phyloP scores from a whole-genome alignment of 2,797 vertebrate genomes.

The Odontamblyopus lacepedii region DNA sequence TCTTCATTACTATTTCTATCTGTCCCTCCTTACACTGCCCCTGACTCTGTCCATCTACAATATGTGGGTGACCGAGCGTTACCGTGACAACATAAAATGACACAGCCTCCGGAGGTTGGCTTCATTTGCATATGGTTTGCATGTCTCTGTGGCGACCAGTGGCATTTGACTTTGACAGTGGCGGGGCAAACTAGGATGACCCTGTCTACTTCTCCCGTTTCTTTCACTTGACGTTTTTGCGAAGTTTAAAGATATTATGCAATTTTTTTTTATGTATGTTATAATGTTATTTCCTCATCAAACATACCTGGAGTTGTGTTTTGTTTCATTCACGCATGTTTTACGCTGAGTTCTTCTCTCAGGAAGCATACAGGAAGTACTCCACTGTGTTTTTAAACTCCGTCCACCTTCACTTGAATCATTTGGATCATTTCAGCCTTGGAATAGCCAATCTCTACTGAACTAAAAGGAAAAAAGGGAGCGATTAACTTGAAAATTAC shows the following conservation, averaged over 20 bases:
- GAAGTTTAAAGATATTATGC: conserved; percentile 8
- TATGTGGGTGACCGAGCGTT: conserved; percentile 60
- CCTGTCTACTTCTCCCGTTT: conserved; percentile 28
- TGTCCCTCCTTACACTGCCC: conserved; percentile 21
- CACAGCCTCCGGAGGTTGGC: conserved; percentile 61
- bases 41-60: conserved; percentile 29
- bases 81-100: conserved; percentile 75
- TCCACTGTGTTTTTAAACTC: no score
- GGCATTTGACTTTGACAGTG: conserved; percentile 78
- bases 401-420: no score
- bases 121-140: conserved; percentile 82
- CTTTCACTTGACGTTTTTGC: conserved; percentile 14
- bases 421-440: no score
- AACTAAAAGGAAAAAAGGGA: no score
- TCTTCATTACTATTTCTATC: conserved; percentile 52
- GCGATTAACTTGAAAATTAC: no score
- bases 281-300: no score
- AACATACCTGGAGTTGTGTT: no score
- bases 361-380: no score
- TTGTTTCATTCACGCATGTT: no score
- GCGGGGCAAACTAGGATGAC: conserved; percentile 53
- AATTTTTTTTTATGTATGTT: no score
- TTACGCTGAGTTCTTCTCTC: no score
- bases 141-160: conserved; percentile 75
- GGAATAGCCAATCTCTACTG: no score